phyloP scores from a whole-genome alignment of 2,888 invertebrate genomes.

The Platycnemis pennipes region DNA sequence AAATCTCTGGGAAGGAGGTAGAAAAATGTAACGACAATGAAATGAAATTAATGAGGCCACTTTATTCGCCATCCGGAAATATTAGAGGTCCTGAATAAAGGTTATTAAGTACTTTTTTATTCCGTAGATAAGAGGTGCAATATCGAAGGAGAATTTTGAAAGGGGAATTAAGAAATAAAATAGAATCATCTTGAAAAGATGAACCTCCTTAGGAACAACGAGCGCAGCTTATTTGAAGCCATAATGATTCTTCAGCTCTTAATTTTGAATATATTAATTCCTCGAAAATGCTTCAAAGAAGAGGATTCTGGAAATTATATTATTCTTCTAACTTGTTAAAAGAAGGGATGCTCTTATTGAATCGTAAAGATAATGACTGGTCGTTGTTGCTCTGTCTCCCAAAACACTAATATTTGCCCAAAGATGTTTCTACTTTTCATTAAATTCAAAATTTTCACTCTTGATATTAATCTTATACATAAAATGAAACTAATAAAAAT shows the following conservation, averaged over 20 bases:
- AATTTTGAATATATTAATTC: slow-evolving; percentile 10
- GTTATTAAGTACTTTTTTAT: too few relatives aligned
- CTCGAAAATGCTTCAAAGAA: not conserved
- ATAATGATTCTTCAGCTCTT: not conserved
- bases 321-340: not conserved
- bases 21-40: not conserved
- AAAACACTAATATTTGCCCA: slow-evolving; percentile 6
- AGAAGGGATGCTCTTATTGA: not conserved
- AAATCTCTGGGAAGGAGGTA: not conserved
- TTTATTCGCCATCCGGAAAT: not conserved
- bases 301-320: not conserved
- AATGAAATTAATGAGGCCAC: not conserved
- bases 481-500: not conserved
- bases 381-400: not conserved
- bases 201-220: not conserved
- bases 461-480: not conserved
- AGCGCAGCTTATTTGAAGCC: not conserved
- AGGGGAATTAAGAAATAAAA: not conserved
- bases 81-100: not conserved
- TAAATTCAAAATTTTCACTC: not conserved
- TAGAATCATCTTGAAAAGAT: not conserved
- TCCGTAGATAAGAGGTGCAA: not conserved
- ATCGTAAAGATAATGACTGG: not conserved
- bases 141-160: not conserved
- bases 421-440: not conserved